These are phyloP conservation scores for Spodoptera frugiperda DNA, from an alignment of 1,140 invertebrate species.

Conservation along the genomic window DNA sequence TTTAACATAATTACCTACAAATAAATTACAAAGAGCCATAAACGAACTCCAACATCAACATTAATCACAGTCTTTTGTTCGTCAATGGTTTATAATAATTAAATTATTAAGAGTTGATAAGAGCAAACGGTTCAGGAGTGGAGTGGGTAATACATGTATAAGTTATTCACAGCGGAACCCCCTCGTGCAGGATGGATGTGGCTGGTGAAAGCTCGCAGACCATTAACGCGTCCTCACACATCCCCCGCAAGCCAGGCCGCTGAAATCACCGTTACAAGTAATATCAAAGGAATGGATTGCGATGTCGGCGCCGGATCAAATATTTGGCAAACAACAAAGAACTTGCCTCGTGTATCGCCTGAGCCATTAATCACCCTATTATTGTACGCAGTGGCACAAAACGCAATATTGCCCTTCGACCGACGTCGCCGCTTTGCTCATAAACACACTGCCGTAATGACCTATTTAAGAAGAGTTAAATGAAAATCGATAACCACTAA, in stretches of 20 bases:
- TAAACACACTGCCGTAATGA: conserved; percentile 71
- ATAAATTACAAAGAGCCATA: background rate
- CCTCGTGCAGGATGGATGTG: conserved; percentile 13
- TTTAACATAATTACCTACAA: background rate
- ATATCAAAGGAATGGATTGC: conserved; percentile 72
- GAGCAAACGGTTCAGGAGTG: conserved; percentile 13
- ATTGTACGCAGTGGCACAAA: conserved; percentile 70
- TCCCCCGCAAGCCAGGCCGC: conserved; percentile 48
- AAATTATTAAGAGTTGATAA: conserved; percentile 15
- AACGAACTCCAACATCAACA: background rate
- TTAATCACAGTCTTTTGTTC: conserved; percentile 7
- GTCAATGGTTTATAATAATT: conserved; percentile 7
- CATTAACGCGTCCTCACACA: conserved; percentile 48
- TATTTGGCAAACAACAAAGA: conserved; percentile 78
- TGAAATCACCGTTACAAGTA: conserved; percentile 57
- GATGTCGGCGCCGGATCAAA: conserved; percentile 67
- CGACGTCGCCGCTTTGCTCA: conserved; percentile 60
- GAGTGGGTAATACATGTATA: conserved; percentile 34
- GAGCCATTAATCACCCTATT: conserved; percentile 77
- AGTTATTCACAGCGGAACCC: conserved; percentile 26
- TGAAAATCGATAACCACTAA: conserved; percentile 63
- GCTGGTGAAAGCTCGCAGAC: conserved; percentile 32
- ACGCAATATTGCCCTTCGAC: conserved; percentile 72
- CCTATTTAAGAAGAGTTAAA: conserved; percentile 69
- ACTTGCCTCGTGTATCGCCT: conserved; percentile 67